A percentile compares a stretch with the other conserved stretches of the same genome.
phyloP scores from a whole-genome alignment of 1,140 invertebrate species.

The Bombus impatiens region DNA sequence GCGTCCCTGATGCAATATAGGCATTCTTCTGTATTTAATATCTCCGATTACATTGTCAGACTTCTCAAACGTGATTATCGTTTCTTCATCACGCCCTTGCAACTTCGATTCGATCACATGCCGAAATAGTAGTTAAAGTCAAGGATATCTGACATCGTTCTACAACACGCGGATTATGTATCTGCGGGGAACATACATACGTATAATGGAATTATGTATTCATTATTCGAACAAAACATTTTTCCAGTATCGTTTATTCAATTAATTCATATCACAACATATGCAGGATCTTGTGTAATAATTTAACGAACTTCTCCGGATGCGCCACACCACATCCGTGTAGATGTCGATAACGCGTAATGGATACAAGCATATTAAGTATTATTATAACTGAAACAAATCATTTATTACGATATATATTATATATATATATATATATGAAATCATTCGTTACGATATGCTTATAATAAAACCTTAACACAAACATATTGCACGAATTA shows the following conservation, averaged over 20 bases:
- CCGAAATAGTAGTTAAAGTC: no score
- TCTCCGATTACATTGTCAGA: no score
- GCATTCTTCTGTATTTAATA: no score
- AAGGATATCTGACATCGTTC: neutral
- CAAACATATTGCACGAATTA: no score
- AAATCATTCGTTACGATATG: neutral
- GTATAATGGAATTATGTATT: neutral
- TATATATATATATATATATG: neutral
- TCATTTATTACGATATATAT: neutral
- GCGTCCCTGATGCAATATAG: no score
- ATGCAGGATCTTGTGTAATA: neutral
- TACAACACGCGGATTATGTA: neutral
- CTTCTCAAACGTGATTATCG: no score
- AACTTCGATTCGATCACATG: no score
- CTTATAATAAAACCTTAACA: neutral
- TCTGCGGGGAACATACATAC: neutral
- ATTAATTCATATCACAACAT: neutral
- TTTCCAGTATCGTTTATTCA: neutral
- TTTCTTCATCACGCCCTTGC: no score
- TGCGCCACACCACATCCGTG: slow-evolving; percentile 39
- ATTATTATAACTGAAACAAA: neutral
- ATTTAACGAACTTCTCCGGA: slow-evolving; percentile 20
- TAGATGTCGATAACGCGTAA: slow-evolving; percentile 21
- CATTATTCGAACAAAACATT: neutral
- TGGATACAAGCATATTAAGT: neutral